Evolutionary conservation across 2,113 vertebrate species (phyloP), one percentile per base, ranked within the genome.

Genomic region (Kobus ellipsiprymnus): DNA sequence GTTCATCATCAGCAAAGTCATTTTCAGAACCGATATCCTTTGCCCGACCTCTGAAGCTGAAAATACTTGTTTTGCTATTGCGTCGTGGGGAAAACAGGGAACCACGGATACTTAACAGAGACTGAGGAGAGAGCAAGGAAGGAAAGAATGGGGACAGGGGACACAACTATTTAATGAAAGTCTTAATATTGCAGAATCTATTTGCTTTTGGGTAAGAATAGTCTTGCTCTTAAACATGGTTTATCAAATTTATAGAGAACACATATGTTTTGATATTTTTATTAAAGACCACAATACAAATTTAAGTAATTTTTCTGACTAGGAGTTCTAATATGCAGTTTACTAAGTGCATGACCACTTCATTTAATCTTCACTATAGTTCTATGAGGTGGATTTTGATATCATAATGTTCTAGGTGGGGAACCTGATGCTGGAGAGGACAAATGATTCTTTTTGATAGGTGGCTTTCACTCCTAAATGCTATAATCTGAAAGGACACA

Each of bases 1-100:
- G 99, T 84, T 99, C 99, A 83, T 99, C 99, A 77, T 99, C 99
- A 0, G 99, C 99, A 98, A 99, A 99, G 97, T 99, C 99, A 96
- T 99, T 99, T 97, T 99, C 99, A 0, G 99, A 99, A 97, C 99
- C 99, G n/a, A 99, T 48, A 85, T 99, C 99, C 85, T 98, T 99
- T 67, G 98, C 95, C 40, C 99, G 99, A 93, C 99, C 99, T 99
- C 98, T 99, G 98, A 99, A 99, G 97, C 99, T 99, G 99, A 99
- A 99, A 99, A 99, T 96, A 98, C 99, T 99, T 95, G 99, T 99
- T 98, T 99, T 99, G 99, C 99, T 99, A 98, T 99, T 99, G 97
- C 99, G 99, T 85, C 99, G 99, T 91, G 99, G 99, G 59, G 99
- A 99, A 98, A 99, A 99, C 95, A 99, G 98, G 93, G 99, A 99